Conservation (phyloP, 2,888 invertebrate species). For the Cerastis rubricosa region DNA sequence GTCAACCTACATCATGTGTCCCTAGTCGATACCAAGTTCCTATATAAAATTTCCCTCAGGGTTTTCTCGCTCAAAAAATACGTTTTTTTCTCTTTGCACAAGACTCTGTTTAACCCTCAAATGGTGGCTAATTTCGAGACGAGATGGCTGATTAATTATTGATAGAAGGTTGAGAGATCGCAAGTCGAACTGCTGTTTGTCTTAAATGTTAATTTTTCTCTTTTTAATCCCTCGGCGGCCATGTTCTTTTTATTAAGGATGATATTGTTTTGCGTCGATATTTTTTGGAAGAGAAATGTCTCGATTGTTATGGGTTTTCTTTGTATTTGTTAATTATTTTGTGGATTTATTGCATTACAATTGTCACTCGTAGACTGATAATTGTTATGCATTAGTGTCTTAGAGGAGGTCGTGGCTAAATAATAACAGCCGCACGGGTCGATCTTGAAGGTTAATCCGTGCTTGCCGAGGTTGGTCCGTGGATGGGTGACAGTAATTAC, state of each 20-base stretch:
- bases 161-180: constrained; percentile 84
- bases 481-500: too few species aligned
- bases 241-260: constrained; percentile 81
- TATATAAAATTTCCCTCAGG: constrained; percentile 89
- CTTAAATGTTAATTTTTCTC: constrained; percentile 85
- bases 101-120: constrained; percentile 85
- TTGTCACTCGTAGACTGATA: neutral
- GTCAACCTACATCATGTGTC: constrained; percentile 60
- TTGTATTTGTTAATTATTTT: neutral
- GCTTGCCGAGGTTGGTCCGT: too few species aligned
- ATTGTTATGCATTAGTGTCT: too few species aligned
- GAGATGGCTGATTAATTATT: constrained; percentile 89
- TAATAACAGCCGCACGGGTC: too few species aligned
- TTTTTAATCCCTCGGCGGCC: constrained; percentile 78
- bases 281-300: constrained; percentile 25
- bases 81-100: constrained; percentile 80
- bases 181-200: constrained; percentile 81
- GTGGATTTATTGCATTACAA: neutral
- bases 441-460: too few species aligned
- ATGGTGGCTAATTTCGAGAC: constrained; percentile 87
- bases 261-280: constrained; percentile 72
- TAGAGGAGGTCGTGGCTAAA: too few species aligned
- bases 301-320: constrained; percentile 6
- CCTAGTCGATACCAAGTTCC: constrained; percentile 82
- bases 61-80: constrained; percentile 77